Base-by-base conservation (phyloP, 1,140 invertebrate genomes). In the Stratiolaelaps scimitus region DNA sequence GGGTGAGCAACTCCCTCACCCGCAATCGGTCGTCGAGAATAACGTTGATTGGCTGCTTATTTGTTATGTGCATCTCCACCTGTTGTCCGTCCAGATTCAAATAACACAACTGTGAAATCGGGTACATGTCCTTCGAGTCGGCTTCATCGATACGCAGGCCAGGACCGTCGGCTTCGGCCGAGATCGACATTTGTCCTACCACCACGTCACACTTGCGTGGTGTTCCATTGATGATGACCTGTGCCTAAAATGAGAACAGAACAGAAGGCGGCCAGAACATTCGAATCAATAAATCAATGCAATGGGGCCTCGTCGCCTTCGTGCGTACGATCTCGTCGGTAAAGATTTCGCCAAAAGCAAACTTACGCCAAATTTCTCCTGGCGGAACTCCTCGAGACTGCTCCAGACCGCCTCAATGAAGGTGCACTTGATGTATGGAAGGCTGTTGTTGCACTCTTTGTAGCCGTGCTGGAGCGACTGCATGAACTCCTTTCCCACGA, bases 1-100 rank as follows among this genome's bases (percentile, higher is more conserved):
- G 78, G 60, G 86, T 87, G 60, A 92, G 83, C 76, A 92, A 92
- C 23, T 60, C 53, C 34, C 34, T 40, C 15, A 60, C 20, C 15
- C 17, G 53, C 26, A 2, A 2, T 6, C 26, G 15, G 15, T 60
- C 20, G 26, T 60, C 53, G 10, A 60, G 53, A 2, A 5, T 26
- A 15, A 60, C 15, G 10, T 15, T 20, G 15, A 60, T 17, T 10
- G 53, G 53, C 15, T 60, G 53, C 10, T 60, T 23, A 26, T 60
- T 34, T 1, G 26, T 26, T 1, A 60, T 34, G 23, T 60, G 26
- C 20, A 60, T 15, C 34, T 60, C 53, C 20, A 60, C 26, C 13
- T 29, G 1, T 29, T 17, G 15, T 60, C 34, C 23, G 34, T 60
- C 20, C 15, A 60, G 6, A 34, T 60, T 60, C 10, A 60, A 15